Evolutionary conservation across 2,113 vertebrate genomes (phyloP).

Genomic region (Periophthalmodon schlosseri): DNA sequence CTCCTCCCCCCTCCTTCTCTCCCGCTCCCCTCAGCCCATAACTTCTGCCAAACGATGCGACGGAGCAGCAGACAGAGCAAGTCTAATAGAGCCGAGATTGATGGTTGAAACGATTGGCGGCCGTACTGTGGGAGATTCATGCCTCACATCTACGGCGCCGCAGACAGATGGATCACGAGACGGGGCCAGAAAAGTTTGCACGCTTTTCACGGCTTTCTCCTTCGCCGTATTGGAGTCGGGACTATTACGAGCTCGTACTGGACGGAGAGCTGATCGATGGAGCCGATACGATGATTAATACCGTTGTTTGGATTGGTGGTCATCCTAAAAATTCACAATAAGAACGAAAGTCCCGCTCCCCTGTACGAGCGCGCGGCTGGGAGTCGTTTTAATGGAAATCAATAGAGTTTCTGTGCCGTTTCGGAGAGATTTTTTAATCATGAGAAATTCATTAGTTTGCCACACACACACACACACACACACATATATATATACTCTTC

Average conservation of each 20-base stretch:
- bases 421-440: slow-evolving; percentile 74
- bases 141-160: slow-evolving; percentile 60
- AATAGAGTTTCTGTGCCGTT: slow-evolving; percentile 71
- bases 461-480: background rate
- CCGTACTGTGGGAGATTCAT: slow-evolving; percentile 69
- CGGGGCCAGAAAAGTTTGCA: slow-evolving; percentile 52
- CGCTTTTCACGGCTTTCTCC: slow-evolving; percentile 41
- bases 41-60: slow-evolving; percentile 55
- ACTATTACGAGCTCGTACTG: slow-evolving; percentile 46
- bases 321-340: slow-evolving; percentile 63
- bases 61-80: slow-evolving; percentile 66
- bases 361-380: slow-evolving; percentile 69
- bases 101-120: slow-evolving; percentile 71
- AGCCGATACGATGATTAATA: slow-evolving; percentile 42
- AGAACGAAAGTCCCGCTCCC: slow-evolving; percentile 36
- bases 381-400: slow-evolving; percentile 84
- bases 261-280: slow-evolving; percentile 61
- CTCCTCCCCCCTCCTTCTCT: slow-evolving; percentile 9
- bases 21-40: slow-evolving; percentile 38
- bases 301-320: slow-evolving; percentile 50
- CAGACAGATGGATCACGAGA: slow-evolving; percentile 68
- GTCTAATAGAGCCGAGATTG: slow-evolving; percentile 74
- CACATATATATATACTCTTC: no score
- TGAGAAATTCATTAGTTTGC: slow-evolving; percentile 75
- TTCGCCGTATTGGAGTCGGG: slow-evolving; percentile 51